Conservation (phyloP, 2,113 vertebrate species). For the Dissostichus mawsoni region DNA sequence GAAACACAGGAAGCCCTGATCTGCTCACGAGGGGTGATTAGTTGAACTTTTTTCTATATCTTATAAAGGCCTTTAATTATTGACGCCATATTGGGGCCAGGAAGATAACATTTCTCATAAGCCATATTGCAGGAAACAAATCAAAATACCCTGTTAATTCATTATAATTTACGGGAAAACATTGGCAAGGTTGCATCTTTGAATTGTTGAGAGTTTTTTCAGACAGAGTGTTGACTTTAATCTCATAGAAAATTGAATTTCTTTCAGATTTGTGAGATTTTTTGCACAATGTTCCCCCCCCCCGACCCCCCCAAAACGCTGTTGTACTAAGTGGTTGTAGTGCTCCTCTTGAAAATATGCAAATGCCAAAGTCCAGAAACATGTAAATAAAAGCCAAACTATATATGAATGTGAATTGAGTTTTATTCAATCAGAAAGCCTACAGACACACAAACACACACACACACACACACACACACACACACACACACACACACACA, state of each 20-base stretch:
- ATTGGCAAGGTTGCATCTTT: too few relatives aligned
- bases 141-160: too few relatives aligned
- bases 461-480: not conserved
- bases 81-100: too few relatives aligned
- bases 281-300: too few relatives aligned
- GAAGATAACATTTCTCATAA: too few relatives aligned
- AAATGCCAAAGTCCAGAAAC: not conserved
- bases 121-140: too few relatives aligned
- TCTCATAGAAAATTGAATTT: too few relatives aligned
- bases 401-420: not conserved
- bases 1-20: slow-evolving; percentile 30
- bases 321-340: not conserved
- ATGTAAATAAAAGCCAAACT: slow-evolving; percentile 22
- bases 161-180: too few relatives aligned
- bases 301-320: too few relatives aligned
- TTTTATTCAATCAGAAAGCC: slow-evolving; percentile 21
- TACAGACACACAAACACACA: not conserved
- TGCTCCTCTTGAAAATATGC: not conserved
- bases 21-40: not conserved
- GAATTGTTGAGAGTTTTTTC: too few relatives aligned
- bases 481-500: not conserved
- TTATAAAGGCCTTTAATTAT: not conserved
- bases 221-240: too few relatives aligned
- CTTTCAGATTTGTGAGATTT: too few relatives aligned
- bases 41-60: slow-evolving; percentile 3